Percentiles rank a stretch among this genome's conserved stretches.
These are phyloP conservation scores for Pagrus major DNA, from an alignment of 2,113 vertebrate species.

Conservation along the genomic window DNA sequence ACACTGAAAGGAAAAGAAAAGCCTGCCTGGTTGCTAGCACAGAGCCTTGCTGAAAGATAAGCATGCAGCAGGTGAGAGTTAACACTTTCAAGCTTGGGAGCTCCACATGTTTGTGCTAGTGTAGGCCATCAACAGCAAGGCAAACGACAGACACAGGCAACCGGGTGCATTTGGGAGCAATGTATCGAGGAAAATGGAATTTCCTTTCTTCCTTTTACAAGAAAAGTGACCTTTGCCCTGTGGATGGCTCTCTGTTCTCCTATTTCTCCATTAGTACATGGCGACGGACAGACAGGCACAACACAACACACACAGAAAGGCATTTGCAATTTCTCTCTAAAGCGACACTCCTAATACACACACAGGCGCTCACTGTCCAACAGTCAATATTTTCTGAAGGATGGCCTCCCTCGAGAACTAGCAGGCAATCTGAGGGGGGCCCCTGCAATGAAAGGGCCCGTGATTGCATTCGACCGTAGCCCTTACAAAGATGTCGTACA, in stretches of 20 bases:
- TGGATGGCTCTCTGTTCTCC: constrained; percentile 55
- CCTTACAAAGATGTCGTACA: constrained; percentile 85
- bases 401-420: constrained; percentile 78
- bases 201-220: constrained; percentile 69
- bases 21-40: background rate
- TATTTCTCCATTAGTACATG: constrained; percentile 69
- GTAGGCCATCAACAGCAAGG: constrained; percentile 12
- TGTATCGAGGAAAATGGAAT: constrained; percentile 60
- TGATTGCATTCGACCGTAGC: constrained; percentile 85
- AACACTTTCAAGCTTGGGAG: constrained; percentile 1
- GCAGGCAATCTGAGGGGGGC: constrained; percentile 80
- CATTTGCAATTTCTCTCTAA: constrained; percentile 63
- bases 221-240: constrained; percentile 72
- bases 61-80: constrained; percentile 20
- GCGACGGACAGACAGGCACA: constrained; percentile 52
- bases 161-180: constrained; percentile 32
- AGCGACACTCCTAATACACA: constrained; percentile 60
- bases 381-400: constrained; percentile 86
- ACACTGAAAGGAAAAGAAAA: background rate
- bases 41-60: constrained; percentile 13
- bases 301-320: constrained; percentile 55
- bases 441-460: constrained; percentile 80
- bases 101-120: constrained; percentile 3
- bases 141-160: constrained; percentile 46
- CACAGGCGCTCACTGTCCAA: constrained; percentile 71